A percentile compares a stretch with the other conserved stretches of the same genome.
These are phyloP conservation scores for Ammodramus savannarum DNA, from an alignment of 2,113 vertebrate species.

Conservation along the genomic window DNA sequence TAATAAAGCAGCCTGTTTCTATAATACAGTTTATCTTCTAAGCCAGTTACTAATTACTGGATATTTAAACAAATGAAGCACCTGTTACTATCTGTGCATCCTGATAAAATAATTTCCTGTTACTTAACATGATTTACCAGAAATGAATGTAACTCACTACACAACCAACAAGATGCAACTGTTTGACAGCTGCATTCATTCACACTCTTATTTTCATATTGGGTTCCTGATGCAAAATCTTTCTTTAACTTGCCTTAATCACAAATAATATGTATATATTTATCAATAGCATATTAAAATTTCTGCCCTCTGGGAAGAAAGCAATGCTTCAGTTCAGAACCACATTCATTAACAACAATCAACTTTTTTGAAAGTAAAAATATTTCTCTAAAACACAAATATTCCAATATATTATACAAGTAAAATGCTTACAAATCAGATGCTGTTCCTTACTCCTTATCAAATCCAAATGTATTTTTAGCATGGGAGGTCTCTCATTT, in stretches of 20 bases:
- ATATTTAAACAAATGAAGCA: constrained; percentile 10
- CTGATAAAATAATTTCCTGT: constrained; percentile 9
- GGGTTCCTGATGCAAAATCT: background rate
- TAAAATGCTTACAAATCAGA: background rate
- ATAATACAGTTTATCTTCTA: background rate
- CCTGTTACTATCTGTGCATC: constrained; percentile 8
- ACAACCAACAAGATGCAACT: background rate
- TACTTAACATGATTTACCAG: constrained; percentile 21
- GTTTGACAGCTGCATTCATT: background rate
- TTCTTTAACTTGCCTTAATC: background rate
- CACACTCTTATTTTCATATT: background rate
- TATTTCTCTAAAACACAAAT: background rate
- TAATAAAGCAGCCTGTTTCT: background rate
- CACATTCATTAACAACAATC: background rate
- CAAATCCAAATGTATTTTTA: background rate
- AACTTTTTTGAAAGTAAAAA: constrained; percentile 18
- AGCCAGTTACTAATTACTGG: background rate
- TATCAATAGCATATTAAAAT: constrained; percentile 10
- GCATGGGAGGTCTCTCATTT: background rate
- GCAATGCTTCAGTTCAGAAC: background rate
- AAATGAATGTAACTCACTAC: background rate
- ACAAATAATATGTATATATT: constrained; percentile 7
- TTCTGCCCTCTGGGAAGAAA: background rate
- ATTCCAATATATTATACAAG: background rate
- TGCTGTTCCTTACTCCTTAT: background rate